Percentiles rank a stretch among this genome's conserved stretches.
Evolutionary conservation across 2,113 vertebrate species (phyloP).

Genomic region (Platycercus adscitus): DNA sequence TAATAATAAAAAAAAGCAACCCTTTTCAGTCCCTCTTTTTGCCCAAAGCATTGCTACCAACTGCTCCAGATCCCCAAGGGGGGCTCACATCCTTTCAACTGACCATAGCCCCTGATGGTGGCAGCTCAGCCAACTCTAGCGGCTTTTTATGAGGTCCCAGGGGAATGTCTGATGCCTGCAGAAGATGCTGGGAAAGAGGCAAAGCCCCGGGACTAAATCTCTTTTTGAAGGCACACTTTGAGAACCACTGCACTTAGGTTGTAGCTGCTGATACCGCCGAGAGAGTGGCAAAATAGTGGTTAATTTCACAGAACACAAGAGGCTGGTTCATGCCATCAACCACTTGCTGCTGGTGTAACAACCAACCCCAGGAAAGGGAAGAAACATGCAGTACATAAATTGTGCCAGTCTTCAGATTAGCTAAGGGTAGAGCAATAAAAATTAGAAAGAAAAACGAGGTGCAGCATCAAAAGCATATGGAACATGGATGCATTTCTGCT

Average conservation of each 20-base stretch:
- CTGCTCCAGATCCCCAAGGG: not conserved
- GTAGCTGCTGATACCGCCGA: constrained; percentile 47
- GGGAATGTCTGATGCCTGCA: not conserved
- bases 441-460: constrained; percentile 44
- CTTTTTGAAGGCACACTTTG: not conserved
- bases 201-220: not conserved
- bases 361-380: constrained; percentile 9
- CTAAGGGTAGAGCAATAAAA: constrained; percentile 24
- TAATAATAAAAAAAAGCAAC: not conserved
- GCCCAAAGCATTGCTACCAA: not conserved
- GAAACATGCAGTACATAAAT: constrained; percentile 52
- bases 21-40: not conserved
- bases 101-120: not conserved
- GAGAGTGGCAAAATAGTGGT: constrained; percentile 64
- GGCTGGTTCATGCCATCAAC: constrained; percentile 62
- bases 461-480: constrained; percentile 46
- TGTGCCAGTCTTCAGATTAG: constrained; percentile 60
- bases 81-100: not conserved
- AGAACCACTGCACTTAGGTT: constrained; percentile 60
- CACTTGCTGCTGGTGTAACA: not conserved
- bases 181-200: not conserved
- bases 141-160: not conserved
- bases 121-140: not conserved
- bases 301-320: constrained; percentile 21
- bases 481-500: constrained; percentile 69